Base-by-base conservation (phyloP, 1,140 invertebrate genomes). In the Drosophila hydei region DNA sequence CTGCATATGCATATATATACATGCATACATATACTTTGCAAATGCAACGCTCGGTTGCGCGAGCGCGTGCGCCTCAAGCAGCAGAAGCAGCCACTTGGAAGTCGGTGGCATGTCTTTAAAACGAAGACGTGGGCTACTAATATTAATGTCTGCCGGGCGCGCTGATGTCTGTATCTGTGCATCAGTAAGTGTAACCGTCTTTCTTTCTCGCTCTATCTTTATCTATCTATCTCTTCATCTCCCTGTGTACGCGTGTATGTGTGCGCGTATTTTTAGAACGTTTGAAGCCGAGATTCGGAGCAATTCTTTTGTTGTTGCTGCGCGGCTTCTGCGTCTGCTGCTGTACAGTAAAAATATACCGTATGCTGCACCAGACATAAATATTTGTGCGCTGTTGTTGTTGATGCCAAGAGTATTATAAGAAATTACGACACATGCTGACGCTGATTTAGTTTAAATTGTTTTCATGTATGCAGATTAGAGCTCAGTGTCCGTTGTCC, bases 291-390 rank as follows among this genome's bases (percentile, higher is more conserved):
- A 63, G 60, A 63, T 70, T 70, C 63, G 42, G 59, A 55, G 59
- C 67, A 42, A 56, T 70, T 70, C 45, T 63, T 68, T 59, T 54
- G 70, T 63, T 60, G 27, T 43, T 70, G 58, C 40, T 73, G 51
- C 42, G 5, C 38, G 14, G 16, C 38, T 40, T 42, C 14, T 0
- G n/a, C 38, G 38, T 42, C 38, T 42, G 38, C 38, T 42, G n/a
- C 6, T 16, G 38, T 84, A 84, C 76, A 79, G 79, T 84, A 79
- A 56, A 84, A 70, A 84, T 84, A 84, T 84, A 84, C 79, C 79
- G 79, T 84, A 77, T 80, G 63, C 63, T 77, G 81, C 74, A 84
- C 30, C 77, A 62, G 42, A 54, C 59, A 62, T 69, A 61, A 16
- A 51, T 51, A 62, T 51, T 23, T 75, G 12, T 43, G 45, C 16